Evolutionary conservation across 1,140 invertebrate species (phyloP), one percentile per base, ranked within the genome.

Genomic region (Nixonia krombeini): DNA sequence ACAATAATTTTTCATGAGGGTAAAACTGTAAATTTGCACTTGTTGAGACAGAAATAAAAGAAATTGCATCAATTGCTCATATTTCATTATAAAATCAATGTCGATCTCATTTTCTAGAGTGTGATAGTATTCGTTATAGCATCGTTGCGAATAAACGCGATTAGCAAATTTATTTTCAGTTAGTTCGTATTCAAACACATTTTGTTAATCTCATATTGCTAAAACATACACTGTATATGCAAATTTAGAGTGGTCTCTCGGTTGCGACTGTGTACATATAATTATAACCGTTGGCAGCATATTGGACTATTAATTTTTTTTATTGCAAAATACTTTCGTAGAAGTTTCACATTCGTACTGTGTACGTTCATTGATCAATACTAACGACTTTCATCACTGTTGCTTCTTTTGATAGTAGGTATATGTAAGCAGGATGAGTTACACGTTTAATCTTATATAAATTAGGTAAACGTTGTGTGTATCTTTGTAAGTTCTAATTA

Each of bases 41-140:
- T 41, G 58, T 47, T 40, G 51, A 26, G 25, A 49, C 59, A 50
- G 49, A 62, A 35, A 0, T 61, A 66, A 53, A 15, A 35, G 13
- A 44, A 44, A 44, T 4, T 31, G 73, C 69, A 58, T 38, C 69
- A 45, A 75, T 78, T 80, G 76, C 73, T 79, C 70, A 70, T 73
- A 74, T 78, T 57, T 78, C 75, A 62, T 74, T 53, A 5, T 37
- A 37, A 59, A 42, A 52, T 52, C 52, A 76, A 77, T 64, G 73
- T 81, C 78, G 78, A 84, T 83, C 79, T 83, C 80, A 80, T 78
- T 78, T 80, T 74, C 80, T 78, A 79, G 74, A 51, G 59, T 59
- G 57, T 66, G 63, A 71, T 70, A 70, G 64, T 56, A 57, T 64
- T 70, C 62, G 52, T n/a, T n/a, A n/a, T n/a, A n/a, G 47, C 52